phyloP scores from a whole-genome alignment of 2,797 vertebrate genomes.

The Oreochromis grahami region DNA sequence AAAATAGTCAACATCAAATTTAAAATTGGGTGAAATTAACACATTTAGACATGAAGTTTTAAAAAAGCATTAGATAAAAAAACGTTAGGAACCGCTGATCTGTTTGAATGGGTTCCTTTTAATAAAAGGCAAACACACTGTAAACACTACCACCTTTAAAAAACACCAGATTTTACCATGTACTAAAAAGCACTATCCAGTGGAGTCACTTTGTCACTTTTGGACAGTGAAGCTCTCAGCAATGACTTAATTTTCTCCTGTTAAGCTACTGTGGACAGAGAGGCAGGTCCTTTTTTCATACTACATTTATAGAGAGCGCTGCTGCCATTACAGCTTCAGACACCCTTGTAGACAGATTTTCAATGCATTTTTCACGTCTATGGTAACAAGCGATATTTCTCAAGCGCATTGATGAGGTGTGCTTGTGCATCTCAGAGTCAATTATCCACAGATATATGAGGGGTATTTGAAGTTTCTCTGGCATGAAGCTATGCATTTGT shows the following conservation, averaged over 20 bases:
- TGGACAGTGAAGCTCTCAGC: conserved; percentile 1
- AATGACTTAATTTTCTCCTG: not conserved
- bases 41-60: not conserved
- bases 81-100: not conserved
- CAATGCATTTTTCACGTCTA: not conserved
- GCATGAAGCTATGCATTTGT: conserved; percentile 25
- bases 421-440: conserved; percentile 1
- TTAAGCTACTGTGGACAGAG: not conserved
- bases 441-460: conserved; percentile 17
- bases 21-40: not conserved
- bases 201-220: conserved; percentile 5
- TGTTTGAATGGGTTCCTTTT: not conserved
- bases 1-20: not conserved
- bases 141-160: not conserved
- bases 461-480: not conserved
- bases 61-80: not conserved
- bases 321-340: not conserved
- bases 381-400: conserved; percentile 7
- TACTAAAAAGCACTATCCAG: not conserved
- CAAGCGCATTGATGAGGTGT: not conserved
- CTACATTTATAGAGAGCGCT: not conserved
- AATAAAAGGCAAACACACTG: not conserved
- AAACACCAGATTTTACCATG: not conserved
- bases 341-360: conserved; percentile 4
- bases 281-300: conserved; percentile 1